Evolutionary conservation across 2,113 vertebrate genomes (phyloP), one percentile per base, ranked within the genome.

Genomic region (Notarius lentiginosus): DNA sequence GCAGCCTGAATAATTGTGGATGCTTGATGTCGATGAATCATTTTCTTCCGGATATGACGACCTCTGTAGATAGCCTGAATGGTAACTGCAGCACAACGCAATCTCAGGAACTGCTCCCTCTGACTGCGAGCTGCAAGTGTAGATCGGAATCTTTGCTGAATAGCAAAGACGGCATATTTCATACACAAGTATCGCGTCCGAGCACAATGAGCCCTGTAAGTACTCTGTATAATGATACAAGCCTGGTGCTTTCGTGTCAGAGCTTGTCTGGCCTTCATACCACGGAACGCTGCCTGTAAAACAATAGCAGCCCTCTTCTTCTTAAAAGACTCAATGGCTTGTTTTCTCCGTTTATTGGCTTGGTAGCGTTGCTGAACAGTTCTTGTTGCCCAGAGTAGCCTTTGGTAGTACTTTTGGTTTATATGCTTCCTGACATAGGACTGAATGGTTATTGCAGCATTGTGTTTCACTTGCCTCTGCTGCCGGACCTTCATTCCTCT

Each of bases 41-140:
- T 47, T 5, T 84, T 89, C 60, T 11, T 93, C 79, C 97, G 95
- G 24, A 90, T 89, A 86, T 58, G 91, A 5, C 82, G 5, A 2
- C 96, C 95, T 94, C 96, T 95, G 41, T 92, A 96, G 20, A 90
- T 60, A 0, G 96, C 94, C 80, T 99, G 98, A 6, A 97, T 56
- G 84, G 84, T 72, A 15, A 96, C 0, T 0, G 90, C 90, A 30
- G 93, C 82, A n/a, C 66, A 83, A 79, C 89, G 91, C 51, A 96
- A 88, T 15, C 79, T 47, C 56, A 95, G 88, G 20, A 96, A 97
- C 1, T 87, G 68, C 58, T 92, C 47, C n/a, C 17, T 95, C 14
- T 95, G 92, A 47, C 14, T 9, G 27, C 83, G 94, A 8, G 92
- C 86, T 0, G 61, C 51, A 30, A 85, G 61, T 47, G 51, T 30